A percentile compares a stretch with the other conserved stretches of the same genome.
Evolutionary conservation across 2,113 vertebrate genomes (phyloP).

Genomic region (Stegastes partitus): DNA sequence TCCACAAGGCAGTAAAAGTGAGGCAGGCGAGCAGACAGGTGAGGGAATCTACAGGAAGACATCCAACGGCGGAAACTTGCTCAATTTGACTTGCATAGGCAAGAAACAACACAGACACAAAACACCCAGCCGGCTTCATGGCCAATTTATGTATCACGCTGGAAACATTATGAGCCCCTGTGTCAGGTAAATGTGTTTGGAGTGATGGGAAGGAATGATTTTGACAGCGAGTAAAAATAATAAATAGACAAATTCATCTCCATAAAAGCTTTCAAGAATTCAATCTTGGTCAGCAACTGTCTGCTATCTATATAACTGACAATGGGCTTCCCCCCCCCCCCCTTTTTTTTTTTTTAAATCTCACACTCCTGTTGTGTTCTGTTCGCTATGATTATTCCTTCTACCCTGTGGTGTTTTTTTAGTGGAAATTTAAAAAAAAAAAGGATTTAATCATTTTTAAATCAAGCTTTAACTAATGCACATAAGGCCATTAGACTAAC

Average conservation of each 20-base stretch:
- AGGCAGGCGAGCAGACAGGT: slow-evolving; percentile 21
- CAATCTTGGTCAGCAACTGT: slow-evolving; percentile 48
- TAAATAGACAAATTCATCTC: slow-evolving; percentile 63
- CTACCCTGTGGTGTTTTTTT: background rate
- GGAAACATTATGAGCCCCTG: slow-evolving; percentile 60
- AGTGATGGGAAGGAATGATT: slow-evolving; percentile 42
- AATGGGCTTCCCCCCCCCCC: too few species aligned
- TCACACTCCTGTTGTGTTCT: slow-evolving; percentile 13
- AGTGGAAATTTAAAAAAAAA: background rate
- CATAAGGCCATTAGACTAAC: slow-evolving; percentile 14
- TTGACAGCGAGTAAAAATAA: slow-evolving; percentile 50
- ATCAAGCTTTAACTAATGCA: slow-evolving; percentile 34
- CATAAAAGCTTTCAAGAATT: slow-evolving; percentile 62
- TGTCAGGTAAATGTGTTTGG: slow-evolving; percentile 68
- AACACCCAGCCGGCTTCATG: slow-evolving; percentile 27
- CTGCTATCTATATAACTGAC: slow-evolving; percentile 31
- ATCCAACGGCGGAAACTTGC: slow-evolving; percentile 17
- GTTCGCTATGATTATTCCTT: slow-evolving; percentile 8
- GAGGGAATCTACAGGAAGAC: slow-evolving; percentile 10
- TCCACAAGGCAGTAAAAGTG: slow-evolving; percentile 28
- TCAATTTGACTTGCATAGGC: slow-evolving; percentile 23
- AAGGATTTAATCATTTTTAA: slow-evolving; percentile 28
- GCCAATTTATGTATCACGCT: slow-evolving; percentile 65
- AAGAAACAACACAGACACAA: slow-evolving; percentile 26
- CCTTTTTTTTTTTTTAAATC: slow-evolving; percentile 9